phyloP scores from a whole-genome alignment of 2,888 invertebrate genomes.

The Dynastes hyllus region DNA sequence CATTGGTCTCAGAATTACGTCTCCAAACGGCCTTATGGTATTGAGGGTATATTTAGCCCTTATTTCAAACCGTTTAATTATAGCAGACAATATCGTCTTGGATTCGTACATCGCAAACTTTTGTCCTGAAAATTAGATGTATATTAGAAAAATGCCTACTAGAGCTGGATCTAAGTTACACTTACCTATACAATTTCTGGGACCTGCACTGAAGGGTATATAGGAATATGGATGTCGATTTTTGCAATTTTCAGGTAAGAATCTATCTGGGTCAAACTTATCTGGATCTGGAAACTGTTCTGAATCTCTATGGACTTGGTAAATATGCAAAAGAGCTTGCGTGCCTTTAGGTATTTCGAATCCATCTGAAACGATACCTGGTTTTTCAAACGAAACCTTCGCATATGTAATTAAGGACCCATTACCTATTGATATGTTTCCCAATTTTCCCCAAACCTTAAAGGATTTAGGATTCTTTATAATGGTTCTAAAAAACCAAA shows the following conservation, averaged over 20 bases:
- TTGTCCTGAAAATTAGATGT: slow-evolving; percentile 31
- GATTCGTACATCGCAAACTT: slow-evolving; percentile 49
- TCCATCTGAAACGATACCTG: slow-evolving; percentile 59
- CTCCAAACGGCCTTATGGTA: slow-evolving; percentile 5
- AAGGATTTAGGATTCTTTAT: slow-evolving; percentile 75
- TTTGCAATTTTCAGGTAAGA: slow-evolving; percentile 63
- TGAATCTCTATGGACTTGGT: slow-evolving; percentile 67
- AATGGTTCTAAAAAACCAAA: slow-evolving; percentile 73
- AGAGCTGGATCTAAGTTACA: too few species aligned
- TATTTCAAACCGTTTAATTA: slow-evolving; percentile 35
- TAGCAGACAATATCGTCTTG: slow-evolving; percentile 33
- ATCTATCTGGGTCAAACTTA: slow-evolving; percentile 66
- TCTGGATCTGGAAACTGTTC: slow-evolving; percentile 65
- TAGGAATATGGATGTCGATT: slow-evolving; percentile 59
- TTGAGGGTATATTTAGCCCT: slow-evolving; percentile 1
- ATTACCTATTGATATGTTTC: slow-evolving; percentile 61
- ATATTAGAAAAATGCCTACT: neutral
- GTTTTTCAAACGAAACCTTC: too few species aligned
- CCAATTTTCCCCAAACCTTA: too few species aligned
- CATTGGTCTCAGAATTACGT: slow-evolving; percentile 32
- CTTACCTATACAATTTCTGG: slow-evolving; percentile 36
- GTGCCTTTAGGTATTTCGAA: slow-evolving; percentile 61
- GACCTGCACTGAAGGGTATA: slow-evolving; percentile 45
- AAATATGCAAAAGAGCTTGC: slow-evolving; percentile 60
- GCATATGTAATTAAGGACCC: too few species aligned